A percentile compares a stretch with the other conserved stretches of the same genome.
These are phyloP conservation scores for Dryococelus australis DNA, from an alignment of 2,888 invertebrate genomes.

Conservation along the genomic window DNA sequence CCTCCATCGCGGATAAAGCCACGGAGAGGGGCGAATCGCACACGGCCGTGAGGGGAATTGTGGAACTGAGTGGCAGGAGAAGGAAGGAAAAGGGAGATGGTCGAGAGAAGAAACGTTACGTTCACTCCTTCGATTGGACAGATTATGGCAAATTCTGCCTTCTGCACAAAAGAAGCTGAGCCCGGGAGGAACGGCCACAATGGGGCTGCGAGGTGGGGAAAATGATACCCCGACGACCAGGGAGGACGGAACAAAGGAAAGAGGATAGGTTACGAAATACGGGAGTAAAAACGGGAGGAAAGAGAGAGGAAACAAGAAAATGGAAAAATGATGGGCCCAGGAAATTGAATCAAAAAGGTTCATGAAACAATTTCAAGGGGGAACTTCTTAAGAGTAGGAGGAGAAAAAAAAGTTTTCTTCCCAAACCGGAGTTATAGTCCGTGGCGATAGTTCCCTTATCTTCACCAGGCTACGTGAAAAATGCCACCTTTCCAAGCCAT, in stretches of 20 bases:
- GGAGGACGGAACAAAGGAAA: not conserved
- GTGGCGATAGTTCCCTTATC: not conserved
- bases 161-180: not conserved
- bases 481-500: constrained; percentile 2
- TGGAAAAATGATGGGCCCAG: constrained; percentile 16
- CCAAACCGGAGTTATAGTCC: not conserved
- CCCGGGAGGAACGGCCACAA: not conserved
- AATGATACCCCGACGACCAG: not conserved
- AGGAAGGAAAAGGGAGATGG: too few species aligned
- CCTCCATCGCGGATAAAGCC: too few species aligned
- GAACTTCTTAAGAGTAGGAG: not conserved
- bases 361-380: not conserved
- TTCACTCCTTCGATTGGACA: constrained; percentile 11
- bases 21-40: too few species aligned
- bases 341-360: constrained; percentile 16
- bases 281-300: not conserved
- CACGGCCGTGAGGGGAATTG: too few species aligned
- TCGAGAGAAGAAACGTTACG: not conserved
- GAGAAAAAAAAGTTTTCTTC: not conserved
- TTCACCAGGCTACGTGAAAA: not conserved
- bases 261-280: constrained; percentile 9
- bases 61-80: too few species aligned
- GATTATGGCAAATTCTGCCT: constrained; percentile 11
- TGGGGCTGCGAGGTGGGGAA: not conserved
- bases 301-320: constrained; percentile 8